phyloP scores from a whole-genome alignment of 2,113 vertebrate genomes.

The Anser brachyrhynchus region DNA sequence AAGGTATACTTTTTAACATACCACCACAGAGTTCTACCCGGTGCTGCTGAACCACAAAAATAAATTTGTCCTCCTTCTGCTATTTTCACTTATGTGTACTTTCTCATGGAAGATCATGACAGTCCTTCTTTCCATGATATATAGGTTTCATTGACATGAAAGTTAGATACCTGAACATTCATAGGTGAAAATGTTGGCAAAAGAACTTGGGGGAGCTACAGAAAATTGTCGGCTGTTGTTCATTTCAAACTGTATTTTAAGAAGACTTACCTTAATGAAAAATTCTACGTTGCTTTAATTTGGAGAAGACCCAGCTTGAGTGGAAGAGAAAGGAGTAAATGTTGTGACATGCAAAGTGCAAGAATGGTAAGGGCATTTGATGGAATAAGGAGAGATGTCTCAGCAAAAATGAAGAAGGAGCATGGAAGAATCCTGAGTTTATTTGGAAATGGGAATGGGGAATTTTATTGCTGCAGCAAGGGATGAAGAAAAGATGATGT shows the following conservation, averaged over 20 bases:
- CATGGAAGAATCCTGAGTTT: background rate
- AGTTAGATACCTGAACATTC: background rate
- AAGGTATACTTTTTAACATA: background rate
- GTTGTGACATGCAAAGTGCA: background rate
- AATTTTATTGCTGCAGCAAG: background rate
- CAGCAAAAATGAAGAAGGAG: background rate
- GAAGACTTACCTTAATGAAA: fast-evolving
- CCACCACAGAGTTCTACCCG: background rate
- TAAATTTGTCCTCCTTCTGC: background rate
- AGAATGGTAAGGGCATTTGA: background rate
- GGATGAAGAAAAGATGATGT: background rate
- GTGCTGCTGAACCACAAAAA: background rate
- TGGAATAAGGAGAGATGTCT: background rate
- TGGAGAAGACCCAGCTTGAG: background rate
- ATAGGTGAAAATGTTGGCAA: background rate
- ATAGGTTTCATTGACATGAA: background rate
- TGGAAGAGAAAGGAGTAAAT: background rate
- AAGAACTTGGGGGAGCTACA: background rate
- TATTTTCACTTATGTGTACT: background rate
- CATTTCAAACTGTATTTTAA: background rate
- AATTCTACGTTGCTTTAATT: background rate
- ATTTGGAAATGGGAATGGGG: background rate
- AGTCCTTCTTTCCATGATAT: background rate
- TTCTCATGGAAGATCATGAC: background rate
- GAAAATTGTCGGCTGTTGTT: background rate